A percentile compares a stretch with the other conserved stretches of the same genome.
phyloP scores from a whole-genome alignment of 2,888 invertebrate genomes.

The Drosophila emarginata region DNA sequence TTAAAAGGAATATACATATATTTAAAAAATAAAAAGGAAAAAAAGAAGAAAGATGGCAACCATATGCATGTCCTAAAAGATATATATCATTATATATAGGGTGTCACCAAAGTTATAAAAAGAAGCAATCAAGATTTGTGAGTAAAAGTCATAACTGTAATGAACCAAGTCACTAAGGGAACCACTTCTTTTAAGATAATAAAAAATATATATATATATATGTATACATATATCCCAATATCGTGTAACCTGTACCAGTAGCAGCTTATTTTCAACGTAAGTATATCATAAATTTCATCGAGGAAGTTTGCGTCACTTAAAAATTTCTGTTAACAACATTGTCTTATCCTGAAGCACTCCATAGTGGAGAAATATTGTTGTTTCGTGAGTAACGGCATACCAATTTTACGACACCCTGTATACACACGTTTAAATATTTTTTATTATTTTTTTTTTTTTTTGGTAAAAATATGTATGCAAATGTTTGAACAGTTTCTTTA shows the following conservation, averaged over 20 bases:
- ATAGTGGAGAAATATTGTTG: background rate
- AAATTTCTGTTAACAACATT: no score
- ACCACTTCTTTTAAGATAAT: no score
- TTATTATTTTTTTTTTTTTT: background rate
- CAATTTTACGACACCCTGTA: background rate
- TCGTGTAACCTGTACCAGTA: no score
- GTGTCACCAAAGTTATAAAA: background rate
- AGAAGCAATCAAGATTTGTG: background rate
- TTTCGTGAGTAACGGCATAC: no score
- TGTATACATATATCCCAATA: no score
- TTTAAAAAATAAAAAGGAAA: background rate
- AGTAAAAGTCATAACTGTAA: no score
- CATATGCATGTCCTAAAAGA: conserved; percentile 5
- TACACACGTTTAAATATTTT: background rate
- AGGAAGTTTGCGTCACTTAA: no score
- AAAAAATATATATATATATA: no score
- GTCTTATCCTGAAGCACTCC: no score
- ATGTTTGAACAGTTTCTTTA: conserved; percentile 51
- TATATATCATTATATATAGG: conserved; percentile 1
- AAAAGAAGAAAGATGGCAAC: background rate
- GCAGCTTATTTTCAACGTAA: no score
- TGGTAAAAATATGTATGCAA: conserved; percentile 41
- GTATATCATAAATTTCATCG: no score
- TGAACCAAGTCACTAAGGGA: no score
- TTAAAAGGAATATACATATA: conserved; percentile 3